Base-by-base conservation (phyloP, 1,140 invertebrate species). In the Epicauta chinensis region DNA sequence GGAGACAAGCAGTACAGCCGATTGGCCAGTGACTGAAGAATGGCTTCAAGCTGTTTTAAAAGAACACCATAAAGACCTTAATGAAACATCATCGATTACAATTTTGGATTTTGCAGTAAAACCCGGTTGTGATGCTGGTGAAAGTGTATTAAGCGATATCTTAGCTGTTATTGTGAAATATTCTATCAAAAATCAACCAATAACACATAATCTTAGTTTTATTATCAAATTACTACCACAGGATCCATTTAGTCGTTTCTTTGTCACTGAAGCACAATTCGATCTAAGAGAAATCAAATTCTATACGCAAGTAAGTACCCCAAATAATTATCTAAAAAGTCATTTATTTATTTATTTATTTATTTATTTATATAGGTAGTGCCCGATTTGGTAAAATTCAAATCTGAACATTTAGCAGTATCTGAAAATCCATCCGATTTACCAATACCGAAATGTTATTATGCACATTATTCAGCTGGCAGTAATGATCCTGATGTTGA, bases 241-340 rank as follows among this genome's bases (percentile, higher is more conserved):
- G 60, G 84, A 87, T 70, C 82, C 81, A 2, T 88, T 83, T 70
- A 83, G 81, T 49, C 72, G 86, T 17, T 81, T 81, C 50, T 88
- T 89, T 65, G 85, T 88, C 23, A 84, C 82, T 29, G 84, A 88
- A 64, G 86, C 85, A 1, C 86, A 89, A 68, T 89, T 89, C 64
- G 86, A 89, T 70, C 77, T 87, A 1, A 74, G 87, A 38, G 87
- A 89, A 70, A 89, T 89, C 59, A 82, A 87, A 53, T 89, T 90
- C 71, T 90, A 89, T 66, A 89, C 86, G 0, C 78, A 86, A 76
- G 79, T 87, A 66, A 75, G 72, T 52, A 16, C 11, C n/a, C n/a
- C n/a, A n/a, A n/a, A n/a, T n/a, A n/a, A n/a, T n/a, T n/a, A n/a
- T n/a, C n/a, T n/a, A n/a, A n/a, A n/a, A n/a, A n/a, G n/a, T n/a